Evolutionary conservation across 2,797 vertebrate species (phyloP), one percentile per base, ranked within the genome.

Genomic region (Antrozous pallidus): DNA sequence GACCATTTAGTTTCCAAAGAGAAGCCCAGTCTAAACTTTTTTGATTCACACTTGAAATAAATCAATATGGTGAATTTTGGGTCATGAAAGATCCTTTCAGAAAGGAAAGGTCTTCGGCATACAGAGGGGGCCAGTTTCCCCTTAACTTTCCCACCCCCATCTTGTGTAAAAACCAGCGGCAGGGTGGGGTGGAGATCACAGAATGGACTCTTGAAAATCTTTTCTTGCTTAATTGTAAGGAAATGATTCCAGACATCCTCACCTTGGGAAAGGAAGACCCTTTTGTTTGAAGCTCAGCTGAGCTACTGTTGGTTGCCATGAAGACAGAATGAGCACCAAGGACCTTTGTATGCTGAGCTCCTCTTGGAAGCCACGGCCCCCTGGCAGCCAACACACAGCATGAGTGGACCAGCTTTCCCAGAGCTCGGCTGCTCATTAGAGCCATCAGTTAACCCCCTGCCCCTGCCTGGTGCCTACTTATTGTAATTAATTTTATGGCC

Each of bases 401-500:
- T 90, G 95, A 95, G 86, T 40, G 88, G 92, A 63, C 81, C 31
- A 54, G 95, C 79, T 73, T 93, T 95, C 84, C 93, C 88, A 79
- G 87, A 96, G 95, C 97, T 91, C 80, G 26, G 88, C 96, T 97
- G 95, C 96, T 97, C 95, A 96, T 97, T 97, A 97, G 89, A 95
- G 95, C 90, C 96, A 96, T 94, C 95, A 96, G 92, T 98, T 98
- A 98, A 98, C 97, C 97, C 86, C 78, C 90, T 97, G 97, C 96
- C 97, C 96, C 97, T 97, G 89, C 96, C 95, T 90, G 58, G 97
- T 98, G 98, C 97, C 96, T 98, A 96, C 97, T 98, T 98, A 98
- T 98, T 98, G 98, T 98, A 98, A 98, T 98, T 98, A 98, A 98
- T 98, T 98, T 98, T 98, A 98, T 98, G 98, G 97, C 97, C 98